Evolutionary conservation across 1,140 invertebrate genomes (phyloP).

Genomic region (Orchesella cincta): DNA sequence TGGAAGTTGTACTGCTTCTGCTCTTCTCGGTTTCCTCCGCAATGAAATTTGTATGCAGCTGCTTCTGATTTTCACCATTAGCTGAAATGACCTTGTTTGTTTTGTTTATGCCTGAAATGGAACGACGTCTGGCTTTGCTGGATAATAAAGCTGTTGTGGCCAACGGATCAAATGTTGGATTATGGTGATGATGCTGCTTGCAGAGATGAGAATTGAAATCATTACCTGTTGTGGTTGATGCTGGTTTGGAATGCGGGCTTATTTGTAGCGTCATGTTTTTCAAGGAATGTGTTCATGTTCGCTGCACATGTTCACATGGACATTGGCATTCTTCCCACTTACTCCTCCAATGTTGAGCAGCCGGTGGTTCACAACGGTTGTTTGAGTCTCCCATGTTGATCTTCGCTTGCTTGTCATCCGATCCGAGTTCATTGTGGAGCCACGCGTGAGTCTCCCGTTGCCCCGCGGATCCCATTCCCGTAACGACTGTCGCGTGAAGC

Average conservation of each 20-base stretch:
- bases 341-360: neutral
- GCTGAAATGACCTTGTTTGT: neutral
- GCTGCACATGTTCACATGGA: conserved; percentile 15
- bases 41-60: neutral
- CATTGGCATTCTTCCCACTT: neutral
- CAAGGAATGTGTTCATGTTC: conserved; percentile 5
- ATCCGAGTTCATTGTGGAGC: no score
- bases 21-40: neutral
- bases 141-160: no score
- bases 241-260: no score
- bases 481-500: neutral
- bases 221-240: neutral
- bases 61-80: neutral
- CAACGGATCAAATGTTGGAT: no score
- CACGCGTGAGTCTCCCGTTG: neutral
- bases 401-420: conserved; percentile 9
- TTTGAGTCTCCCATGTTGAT: conserved; percentile 27
- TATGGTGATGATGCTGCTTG: neutral
- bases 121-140: neutral
- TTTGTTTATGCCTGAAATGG: neutral
- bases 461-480: conserved; percentile 8
- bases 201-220: neutral
- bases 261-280: no score
- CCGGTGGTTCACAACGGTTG: conserved; percentile 13
- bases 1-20: conserved; percentile 1